Conservation (phyloP, 1,140 invertebrate genomes). For the Bombus haemorrhoidalis region DNA sequence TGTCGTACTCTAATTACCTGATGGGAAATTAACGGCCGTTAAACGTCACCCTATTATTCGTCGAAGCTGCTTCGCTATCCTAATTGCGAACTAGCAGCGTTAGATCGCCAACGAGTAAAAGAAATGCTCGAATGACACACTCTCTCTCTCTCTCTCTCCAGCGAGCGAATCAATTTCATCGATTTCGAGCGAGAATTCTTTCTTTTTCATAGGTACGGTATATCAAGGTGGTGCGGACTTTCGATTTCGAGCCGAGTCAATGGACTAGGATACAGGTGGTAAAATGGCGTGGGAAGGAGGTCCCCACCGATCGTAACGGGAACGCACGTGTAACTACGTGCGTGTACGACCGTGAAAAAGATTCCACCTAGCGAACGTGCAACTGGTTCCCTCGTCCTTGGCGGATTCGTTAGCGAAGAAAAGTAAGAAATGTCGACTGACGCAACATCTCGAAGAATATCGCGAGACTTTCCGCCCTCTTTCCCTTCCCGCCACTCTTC, state of each 20-base stretch:
- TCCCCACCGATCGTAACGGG: background rate
- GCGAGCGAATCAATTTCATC: background rate
- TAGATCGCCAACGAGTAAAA: background rate
- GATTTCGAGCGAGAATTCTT: background rate
- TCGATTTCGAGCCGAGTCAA: background rate
- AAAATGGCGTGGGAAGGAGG: background rate
- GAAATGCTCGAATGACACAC: background rate
- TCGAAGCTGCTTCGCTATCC: background rate
- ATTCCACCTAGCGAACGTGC: background rate
- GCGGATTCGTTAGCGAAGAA: slow-evolving; percentile 48
- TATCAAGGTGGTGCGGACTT: background rate
- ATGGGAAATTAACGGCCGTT: background rate
- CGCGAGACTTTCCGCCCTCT: slow-evolving; percentile 57
- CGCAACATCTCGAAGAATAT: slow-evolving; percentile 66
- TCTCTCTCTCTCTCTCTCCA: too few species aligned
- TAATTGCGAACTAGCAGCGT: background rate
- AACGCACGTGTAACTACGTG: background rate
- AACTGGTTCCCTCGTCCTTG: slow-evolving; percentile 33
- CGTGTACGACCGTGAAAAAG: background rate
- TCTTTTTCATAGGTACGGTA: background rate
- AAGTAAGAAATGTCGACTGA: slow-evolving; percentile 61
- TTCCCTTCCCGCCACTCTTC: background rate
- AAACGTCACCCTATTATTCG: too few species aligned
- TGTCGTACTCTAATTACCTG: too few species aligned
- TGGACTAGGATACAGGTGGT: background rate